A percentile compares a stretch with the other conserved stretches of the same genome.
Evolutionary conservation across 2,797 vertebrate genomes (phyloP).

Genomic region (Rachycentron canadum): DNA sequence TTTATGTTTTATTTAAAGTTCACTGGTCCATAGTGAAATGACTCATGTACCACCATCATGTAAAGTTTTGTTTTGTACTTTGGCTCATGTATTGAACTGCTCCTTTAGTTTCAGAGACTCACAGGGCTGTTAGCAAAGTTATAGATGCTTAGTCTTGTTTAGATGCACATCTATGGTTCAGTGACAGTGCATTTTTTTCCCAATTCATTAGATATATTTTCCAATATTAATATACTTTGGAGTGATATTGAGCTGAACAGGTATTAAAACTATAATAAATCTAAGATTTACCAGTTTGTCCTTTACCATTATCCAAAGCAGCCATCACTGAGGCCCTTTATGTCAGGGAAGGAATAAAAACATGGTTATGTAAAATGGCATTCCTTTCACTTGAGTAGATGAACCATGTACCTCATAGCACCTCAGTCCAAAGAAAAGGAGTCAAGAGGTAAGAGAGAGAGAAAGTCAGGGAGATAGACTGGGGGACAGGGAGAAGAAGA

Average conservation of each 20-base stretch:
- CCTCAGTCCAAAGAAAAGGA: constrained; percentile 12
- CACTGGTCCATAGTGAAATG: neutral
- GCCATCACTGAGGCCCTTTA: neutral
- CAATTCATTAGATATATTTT: neutral
- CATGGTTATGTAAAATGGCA: constrained; percentile 14
- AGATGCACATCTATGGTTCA: too few relatives aligned
- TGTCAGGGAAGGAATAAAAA: constrained; percentile 10
- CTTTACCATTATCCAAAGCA: neutral
- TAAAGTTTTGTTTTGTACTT: neutral
- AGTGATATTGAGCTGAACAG: neutral
- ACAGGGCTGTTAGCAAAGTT: neutral
- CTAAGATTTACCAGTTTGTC: neutral
- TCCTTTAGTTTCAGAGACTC: neutral
- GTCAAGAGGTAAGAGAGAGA: constrained; percentile 21
- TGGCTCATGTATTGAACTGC: neutral
- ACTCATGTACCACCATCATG: too few relatives aligned
- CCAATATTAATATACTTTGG: neutral
- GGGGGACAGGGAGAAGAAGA: neutral
- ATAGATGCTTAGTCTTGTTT: too few relatives aligned
- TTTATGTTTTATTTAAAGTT: neutral
- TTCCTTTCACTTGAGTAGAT: neutral
- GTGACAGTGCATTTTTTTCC: too few relatives aligned
- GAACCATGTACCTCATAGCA: neutral
- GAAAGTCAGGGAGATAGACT: constrained; percentile 20
- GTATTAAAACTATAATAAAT: neutral